Conservation (phyloP, 2,113 vertebrate species). For the Cephalophus harveyi region DNA sequence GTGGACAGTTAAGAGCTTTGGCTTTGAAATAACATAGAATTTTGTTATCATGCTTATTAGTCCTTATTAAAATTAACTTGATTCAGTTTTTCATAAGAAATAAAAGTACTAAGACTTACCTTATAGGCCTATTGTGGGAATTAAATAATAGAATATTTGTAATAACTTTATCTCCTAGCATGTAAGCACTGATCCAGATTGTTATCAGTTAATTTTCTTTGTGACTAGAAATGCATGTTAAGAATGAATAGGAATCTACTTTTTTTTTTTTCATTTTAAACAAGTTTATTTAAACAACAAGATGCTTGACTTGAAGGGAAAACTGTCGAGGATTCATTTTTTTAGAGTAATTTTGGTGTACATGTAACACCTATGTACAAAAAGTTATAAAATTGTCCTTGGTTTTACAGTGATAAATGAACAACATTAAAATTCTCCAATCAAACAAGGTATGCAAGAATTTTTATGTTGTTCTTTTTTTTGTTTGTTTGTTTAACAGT, state of each 20-base stretch:
- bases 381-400: background rate
- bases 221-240: background rate
- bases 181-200: background rate
- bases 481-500: background rate
- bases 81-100: background rate
- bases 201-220: background rate
- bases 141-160: background rate
- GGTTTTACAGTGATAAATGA: background rate
- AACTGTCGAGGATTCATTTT: background rate
- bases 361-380: background rate
- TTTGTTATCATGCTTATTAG: background rate
- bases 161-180: background rate
- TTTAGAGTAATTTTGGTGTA: background rate
- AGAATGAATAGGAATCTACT: background rate
- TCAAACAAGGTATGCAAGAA: background rate
- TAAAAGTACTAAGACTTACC: background rate
- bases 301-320: background rate
- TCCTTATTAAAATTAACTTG: background rate
- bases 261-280: background rate
- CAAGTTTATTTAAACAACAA: background rate
- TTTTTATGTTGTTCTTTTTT: background rate
- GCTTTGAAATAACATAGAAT: background rate
- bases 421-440: background rate
- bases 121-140: background rate
- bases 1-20: constrained; percentile 60